Conservation (phyloP, 2,113 vertebrate species). For the Oreocharis arfaki region DNA sequence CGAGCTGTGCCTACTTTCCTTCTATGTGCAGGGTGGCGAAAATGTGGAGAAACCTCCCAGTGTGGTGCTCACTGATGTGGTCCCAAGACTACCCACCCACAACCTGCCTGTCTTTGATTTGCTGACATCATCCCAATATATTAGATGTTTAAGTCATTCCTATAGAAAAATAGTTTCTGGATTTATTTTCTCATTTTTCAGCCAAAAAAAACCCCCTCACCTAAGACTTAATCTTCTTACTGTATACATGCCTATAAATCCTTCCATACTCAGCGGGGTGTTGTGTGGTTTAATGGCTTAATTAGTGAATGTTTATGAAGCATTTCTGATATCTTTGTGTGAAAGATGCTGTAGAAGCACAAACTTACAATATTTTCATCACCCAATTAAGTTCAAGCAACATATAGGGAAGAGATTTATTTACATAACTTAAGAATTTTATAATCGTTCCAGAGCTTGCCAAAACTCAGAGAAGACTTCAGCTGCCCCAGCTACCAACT, state of each 20-base stretch:
- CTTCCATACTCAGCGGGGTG: neutral
- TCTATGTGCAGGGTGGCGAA: neutral
- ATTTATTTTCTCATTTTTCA: neutral
- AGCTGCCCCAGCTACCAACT: neutral
- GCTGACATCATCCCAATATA: neutral
- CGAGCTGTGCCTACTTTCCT: neutral
- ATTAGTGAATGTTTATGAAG: constrained; percentile 26
- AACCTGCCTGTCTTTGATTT: neutral
- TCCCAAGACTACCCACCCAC: neutral
- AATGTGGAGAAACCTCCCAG: neutral
- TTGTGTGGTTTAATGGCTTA: constrained; percentile 15
- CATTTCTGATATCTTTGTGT: neutral
- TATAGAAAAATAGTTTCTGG: neutral
- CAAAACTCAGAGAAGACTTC: neutral
- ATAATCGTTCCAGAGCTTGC: neutral
- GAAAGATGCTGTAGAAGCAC: neutral
- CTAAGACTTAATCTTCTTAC: neutral
- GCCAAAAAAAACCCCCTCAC: neutral
- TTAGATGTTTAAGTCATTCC: neutral
- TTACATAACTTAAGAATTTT: neutral
- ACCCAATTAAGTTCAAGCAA: neutral
- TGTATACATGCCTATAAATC: neutral
- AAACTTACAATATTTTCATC: neutral
- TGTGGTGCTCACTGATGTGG: neutral
- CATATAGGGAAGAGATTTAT: neutral